phyloP scores from a whole-genome alignment of 1,140 invertebrate species.

The Papilio xuthus region DNA sequence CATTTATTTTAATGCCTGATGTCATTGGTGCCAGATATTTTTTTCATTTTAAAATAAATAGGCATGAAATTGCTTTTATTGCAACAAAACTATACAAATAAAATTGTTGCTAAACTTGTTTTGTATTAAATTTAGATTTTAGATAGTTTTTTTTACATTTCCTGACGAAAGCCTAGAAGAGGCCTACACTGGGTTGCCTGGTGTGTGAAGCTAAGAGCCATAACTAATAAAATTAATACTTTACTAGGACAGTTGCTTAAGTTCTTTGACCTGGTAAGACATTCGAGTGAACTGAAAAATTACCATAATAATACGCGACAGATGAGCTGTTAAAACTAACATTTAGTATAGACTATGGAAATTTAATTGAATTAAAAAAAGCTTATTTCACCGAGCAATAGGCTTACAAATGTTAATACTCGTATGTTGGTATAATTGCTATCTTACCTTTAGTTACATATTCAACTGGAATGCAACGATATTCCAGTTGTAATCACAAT shows the following conservation, averaged over 20 bases:
- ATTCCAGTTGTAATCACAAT: neutral
- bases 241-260: neutral
- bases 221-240: neutral
- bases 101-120: neutral
- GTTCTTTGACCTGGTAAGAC: slow-evolving; percentile 8
- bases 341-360: too few species aligned
- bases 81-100: slow-evolving; percentile 10
- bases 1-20: slow-evolving; percentile 28
- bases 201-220: neutral
- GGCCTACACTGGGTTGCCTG: slow-evolving; percentile 2
- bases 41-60: slow-evolving; percentile 9
- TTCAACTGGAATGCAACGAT: too few species aligned
- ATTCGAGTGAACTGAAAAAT: neutral
- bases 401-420: too few species aligned
- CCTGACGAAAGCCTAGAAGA: neutral
- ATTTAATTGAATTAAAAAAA: too few species aligned
- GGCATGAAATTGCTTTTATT: slow-evolving; percentile 23
- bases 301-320: neutral
- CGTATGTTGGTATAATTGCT: neutral
- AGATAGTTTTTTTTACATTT: neutral
- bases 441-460: neutral
- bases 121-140: slow-evolving; percentile 6
- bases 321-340: neutral
- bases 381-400: too few species aligned
- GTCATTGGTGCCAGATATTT: slow-evolving; percentile 9